Evolutionary conservation across 2,113 vertebrate species (phyloP).

Genomic region (Perca flavescens): DNA sequence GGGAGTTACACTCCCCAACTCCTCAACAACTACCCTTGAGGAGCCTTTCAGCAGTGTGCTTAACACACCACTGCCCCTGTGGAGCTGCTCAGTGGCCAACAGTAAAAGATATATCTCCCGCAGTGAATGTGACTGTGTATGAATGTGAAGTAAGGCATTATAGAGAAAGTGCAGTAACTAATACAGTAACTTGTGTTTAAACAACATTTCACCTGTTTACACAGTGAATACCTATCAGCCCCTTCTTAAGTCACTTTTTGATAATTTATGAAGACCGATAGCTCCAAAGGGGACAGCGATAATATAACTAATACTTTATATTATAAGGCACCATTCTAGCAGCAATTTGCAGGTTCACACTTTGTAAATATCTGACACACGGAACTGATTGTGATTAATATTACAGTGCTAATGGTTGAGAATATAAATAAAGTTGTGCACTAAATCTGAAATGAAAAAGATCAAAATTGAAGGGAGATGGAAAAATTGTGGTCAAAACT

Average conservation of each 20-base stretch:
- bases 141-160: constrained; percentile 5
- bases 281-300: neutral
- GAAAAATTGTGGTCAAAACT: constrained; percentile 13
- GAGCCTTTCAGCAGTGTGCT: constrained; percentile 66
- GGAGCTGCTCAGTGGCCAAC: constrained; percentile 41
- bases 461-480: constrained; percentile 10
- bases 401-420: neutral
- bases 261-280: constrained; percentile 19
- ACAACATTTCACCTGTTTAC: constrained; percentile 7
- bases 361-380: constrained; percentile 30
- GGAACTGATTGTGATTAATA: constrained; percentile 41
- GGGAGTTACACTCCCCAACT: constrained; percentile 53
- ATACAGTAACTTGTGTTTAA: constrained; percentile 33
- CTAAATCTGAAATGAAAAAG: constrained; percentile 32
- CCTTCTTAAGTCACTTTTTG: neutral
- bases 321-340: neutral
- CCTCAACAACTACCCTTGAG: constrained; percentile 65
- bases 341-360: constrained; percentile 31
- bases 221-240: neutral
- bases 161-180: neutral
- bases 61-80: constrained; percentile 42
- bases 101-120: constrained; percentile 6
- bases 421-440: constrained; percentile 31
- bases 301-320: constrained; percentile 20
- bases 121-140: constrained; percentile 38